phyloP scores from a whole-genome alignment of 2,797 vertebrate species.

The Argyrosomus regius region DNA sequence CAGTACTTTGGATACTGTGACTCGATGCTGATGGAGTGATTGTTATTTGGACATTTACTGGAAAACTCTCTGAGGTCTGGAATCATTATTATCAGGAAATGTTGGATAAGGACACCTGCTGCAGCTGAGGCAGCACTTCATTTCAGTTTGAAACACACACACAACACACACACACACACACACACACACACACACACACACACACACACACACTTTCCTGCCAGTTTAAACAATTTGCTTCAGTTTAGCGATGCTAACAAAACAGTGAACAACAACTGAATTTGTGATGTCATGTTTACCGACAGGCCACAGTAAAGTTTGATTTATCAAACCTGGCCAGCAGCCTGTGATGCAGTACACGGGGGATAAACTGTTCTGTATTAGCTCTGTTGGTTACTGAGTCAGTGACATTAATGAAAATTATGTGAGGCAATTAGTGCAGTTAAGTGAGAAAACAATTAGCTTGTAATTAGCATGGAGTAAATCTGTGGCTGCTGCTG shows the following conservation, averaged over 20 bases:
- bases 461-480: constrained; percentile 22
- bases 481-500: constrained; percentile 5
- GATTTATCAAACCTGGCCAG: constrained; percentile 16
- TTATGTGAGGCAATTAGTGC: constrained; percentile 5
- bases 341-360: not conserved
- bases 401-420: not conserved
- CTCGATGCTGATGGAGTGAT: not conserved
- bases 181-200: too few species aligned
- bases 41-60: not conserved
- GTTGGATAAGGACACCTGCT: constrained; percentile 4
- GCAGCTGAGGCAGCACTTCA: not conserved
- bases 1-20: not conserved
- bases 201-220: not conserved
- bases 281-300: not conserved
- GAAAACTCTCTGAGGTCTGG: not conserved
- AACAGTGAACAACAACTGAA: not conserved
- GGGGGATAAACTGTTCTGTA: not conserved
- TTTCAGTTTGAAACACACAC: not conserved
- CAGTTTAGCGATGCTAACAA: not conserved
- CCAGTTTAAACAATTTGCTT: not conserved
- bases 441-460: constrained; percentile 5
- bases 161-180: too few species aligned
- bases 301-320: not conserved
- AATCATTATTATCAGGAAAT: not conserved
- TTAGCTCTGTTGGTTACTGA: not conserved